Evolutionary conservation across 2,113 vertebrate species (phyloP).

Genomic region (Acrocephalus arundinaceus): DNA sequence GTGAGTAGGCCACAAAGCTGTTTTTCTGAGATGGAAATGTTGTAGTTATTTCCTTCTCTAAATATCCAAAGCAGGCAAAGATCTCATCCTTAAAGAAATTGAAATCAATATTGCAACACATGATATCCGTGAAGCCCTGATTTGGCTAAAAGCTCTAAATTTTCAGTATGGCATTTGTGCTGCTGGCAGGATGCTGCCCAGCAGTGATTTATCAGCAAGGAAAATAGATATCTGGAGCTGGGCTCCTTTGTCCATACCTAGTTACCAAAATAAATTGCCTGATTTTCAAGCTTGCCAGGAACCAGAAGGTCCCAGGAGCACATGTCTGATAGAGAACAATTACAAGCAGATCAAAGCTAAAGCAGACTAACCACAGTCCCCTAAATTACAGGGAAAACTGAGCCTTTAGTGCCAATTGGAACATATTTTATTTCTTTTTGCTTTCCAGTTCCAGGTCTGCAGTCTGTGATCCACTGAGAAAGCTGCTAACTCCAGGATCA

Average conservation of each 20-base stretch:
- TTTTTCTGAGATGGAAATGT: constrained; percentile 35
- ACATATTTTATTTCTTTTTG: background rate
- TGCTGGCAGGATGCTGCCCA: background rate
- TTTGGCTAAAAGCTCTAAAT: constrained; percentile 27
- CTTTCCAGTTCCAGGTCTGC: background rate
- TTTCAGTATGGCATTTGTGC: background rate
- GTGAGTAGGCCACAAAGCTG: background rate
- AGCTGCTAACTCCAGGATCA: background rate
- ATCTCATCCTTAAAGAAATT: background rate
- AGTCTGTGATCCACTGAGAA: background rate
- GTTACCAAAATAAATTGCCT: constrained; percentile 37
- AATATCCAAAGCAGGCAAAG: background rate
- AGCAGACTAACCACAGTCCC: background rate
- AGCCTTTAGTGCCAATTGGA: background rate
- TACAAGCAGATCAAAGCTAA: background rate
- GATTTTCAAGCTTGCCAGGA: constrained; percentile 37
- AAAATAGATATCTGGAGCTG: background rate
- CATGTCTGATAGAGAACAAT: background rate
- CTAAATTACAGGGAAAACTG: background rate
- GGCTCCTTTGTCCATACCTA: background rate
- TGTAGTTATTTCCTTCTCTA: background rate
- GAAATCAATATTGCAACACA: background rate
- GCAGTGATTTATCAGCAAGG: background rate
- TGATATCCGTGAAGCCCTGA: background rate
- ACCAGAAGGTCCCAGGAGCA: constrained; percentile 4